Evolutionary conservation across 2,797 vertebrate genomes (phyloP), one percentile per base, ranked within the genome.

Genomic region (Hippoglossus hippoglossus): DNA sequence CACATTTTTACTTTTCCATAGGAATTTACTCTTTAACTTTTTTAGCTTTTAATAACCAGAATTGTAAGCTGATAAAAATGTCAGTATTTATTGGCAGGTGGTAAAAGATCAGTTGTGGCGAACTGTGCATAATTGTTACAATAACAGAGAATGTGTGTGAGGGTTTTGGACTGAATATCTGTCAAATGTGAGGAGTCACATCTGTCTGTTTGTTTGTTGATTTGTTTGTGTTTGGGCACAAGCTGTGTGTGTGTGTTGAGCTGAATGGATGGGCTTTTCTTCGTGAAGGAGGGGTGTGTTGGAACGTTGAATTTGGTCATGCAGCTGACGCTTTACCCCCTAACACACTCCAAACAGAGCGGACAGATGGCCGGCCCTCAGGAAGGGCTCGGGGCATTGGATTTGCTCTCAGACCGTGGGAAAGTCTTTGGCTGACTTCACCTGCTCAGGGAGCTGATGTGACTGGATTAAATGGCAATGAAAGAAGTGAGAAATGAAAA

Each of bases 381-480:
- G 91, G 90, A 92, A 92, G 89, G 88, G 92, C 92, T 94, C 62
- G 88, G 94, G 90, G 93, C 91, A 80, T 81, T 84, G 91, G 92
- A 92, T 94, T 93, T 94, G 89, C 91, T 90, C 88, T 82, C 79
- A 90, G 93, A 95, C 92, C 94, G 94, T 95, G 95, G 94, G 95
- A 95, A 95, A 94, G 92, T 92, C 93, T 94, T 85, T 85, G 93
- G 90, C 92, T 93, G 91, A 93, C 89, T 94, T 95, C 94, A 94
- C 94, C 94, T 95, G 94, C 94, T 94, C 82, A 60, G 86, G 82
- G 91, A 91, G 68, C 90, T 68, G 87, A 86, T 87, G 92, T 90
- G 89, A 91, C 88, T 78, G 93, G 93, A 94, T 94, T 94, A 94
- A 93, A 91, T 39, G 26, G 75, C 84, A 88, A 61, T 86, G 88